Conservation (phyloP, 53 echinoderm and acorn worm genomes). For the Astropecten irregularis region DNA sequence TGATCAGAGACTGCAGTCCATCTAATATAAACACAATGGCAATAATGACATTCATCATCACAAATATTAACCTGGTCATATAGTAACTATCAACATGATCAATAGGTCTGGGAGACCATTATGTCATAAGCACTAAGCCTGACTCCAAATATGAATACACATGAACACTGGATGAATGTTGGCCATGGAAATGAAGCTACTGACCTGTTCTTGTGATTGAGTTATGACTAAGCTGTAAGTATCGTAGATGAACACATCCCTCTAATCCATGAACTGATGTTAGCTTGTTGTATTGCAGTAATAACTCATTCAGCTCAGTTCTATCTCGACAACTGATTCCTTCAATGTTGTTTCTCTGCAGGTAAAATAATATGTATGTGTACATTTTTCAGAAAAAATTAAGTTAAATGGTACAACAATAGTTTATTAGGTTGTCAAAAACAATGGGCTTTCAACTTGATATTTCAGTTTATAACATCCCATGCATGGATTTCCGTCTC, state of each 20-base stretch:
- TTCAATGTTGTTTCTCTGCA: constrained; percentile 78
- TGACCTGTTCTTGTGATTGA: constrained; percentile 80
- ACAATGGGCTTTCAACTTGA: no score
- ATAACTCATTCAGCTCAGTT: constrained; percentile 30
- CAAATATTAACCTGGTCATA: neutral
- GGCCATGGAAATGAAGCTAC: no score
- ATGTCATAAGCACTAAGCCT: no score
- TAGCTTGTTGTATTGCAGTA: constrained; percentile 68
- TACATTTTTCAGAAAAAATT: neutral
- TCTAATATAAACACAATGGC: constrained; percentile 26
- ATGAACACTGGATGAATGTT: no score
- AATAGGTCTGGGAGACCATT: no score
- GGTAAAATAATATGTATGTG: neutral
- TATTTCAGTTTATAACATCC: no score
- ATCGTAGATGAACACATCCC: constrained; percentile 73
- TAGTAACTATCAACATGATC: no score
- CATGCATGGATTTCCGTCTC: no score
- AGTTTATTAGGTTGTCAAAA: no score
- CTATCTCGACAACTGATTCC: constrained; percentile 74
- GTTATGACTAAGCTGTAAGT: constrained; percentile 66
- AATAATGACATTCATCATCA: neutral
- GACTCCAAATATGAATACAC: no score
- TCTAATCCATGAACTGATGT: constrained; percentile 81
- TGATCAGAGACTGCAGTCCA: constrained; percentile 69
- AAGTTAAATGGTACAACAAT: no score